Conservation (phyloP, 2,797 vertebrate species). For the Nannoperca australis region DNA sequence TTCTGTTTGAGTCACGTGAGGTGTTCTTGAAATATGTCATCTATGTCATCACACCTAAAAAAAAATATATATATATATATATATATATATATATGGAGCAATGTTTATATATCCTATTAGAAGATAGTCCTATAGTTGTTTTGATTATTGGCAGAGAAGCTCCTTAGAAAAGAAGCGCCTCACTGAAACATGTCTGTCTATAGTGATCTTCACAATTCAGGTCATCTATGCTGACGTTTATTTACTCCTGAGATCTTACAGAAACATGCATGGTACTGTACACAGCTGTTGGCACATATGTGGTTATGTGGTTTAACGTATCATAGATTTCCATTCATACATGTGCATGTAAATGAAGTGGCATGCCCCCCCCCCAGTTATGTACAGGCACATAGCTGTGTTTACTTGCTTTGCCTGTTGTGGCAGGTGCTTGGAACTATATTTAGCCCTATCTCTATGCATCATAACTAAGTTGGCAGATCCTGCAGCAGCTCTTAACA, state of each 20-base stretch:
- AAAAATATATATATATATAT: too few species aligned
- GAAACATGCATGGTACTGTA: not conserved
- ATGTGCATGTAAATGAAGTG: slow-evolving; percentile 37
- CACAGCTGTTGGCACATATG: slow-evolving; percentile 26
- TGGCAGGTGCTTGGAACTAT: slow-evolving; percentile 80
- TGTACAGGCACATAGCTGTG: slow-evolving; percentile 63
- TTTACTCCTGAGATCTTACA: not conserved
- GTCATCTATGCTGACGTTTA: not conserved
- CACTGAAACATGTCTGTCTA: not conserved
- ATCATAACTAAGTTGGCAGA: slow-evolving; percentile 82
- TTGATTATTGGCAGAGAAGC: not conserved
- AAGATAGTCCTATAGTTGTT: too few species aligned
- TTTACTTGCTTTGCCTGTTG: slow-evolving; percentile 77
- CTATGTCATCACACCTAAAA: too few species aligned
- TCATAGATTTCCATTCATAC: slow-evolving; percentile 34
- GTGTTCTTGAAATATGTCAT: too few species aligned
- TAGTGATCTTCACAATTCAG: not conserved
- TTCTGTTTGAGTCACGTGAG: not conserved
- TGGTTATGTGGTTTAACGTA: slow-evolving; percentile 13
- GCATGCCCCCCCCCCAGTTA: slow-evolving; percentile 34
- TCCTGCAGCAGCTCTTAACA: slow-evolving; percentile 63
- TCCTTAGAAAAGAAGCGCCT: not conserved
- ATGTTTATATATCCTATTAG: too few species aligned
- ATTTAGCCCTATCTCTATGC: slow-evolving; percentile 85
- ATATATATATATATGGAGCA: too few species aligned